These are phyloP conservation scores for Ooceraea biroi DNA, from an alignment of 1,140 invertebrate species.

Conservation along the genomic window DNA sequence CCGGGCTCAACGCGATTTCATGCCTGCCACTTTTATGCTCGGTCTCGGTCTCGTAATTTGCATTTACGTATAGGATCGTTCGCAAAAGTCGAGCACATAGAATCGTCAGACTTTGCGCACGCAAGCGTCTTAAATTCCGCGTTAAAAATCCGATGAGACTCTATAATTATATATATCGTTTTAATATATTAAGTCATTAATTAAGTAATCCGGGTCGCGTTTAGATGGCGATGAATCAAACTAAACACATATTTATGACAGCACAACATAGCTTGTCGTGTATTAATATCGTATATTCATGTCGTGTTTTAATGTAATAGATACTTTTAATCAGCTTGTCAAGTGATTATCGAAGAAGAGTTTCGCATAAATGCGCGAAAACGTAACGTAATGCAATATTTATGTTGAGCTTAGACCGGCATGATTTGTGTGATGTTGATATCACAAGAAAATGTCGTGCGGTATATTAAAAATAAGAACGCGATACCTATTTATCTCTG, in stretches of 20 bases:
- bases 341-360: no score
- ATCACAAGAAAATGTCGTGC: background rate
- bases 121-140: background rate
- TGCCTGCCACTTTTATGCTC: background rate
- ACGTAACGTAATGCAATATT: no score
- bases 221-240: no score
- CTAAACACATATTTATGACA: no score
- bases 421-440: background rate
- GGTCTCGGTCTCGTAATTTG: background rate
- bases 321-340: no score
- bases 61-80: background rate
- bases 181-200: no score
- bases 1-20: conserved; percentile 30
- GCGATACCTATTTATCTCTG: conserved; percentile 1
- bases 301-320: no score
- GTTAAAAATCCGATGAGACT: no score
- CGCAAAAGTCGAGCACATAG: background rate
- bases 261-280: no score
- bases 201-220: no score
- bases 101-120: background rate
- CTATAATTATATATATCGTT: no score
- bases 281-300: no score
- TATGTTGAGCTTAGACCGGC: background rate
- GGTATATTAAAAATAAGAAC: background rate
- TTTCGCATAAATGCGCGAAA: background rate